Evolutionary conservation across 2,113 vertebrate species (phyloP), one percentile per base, ranked within the genome.

Genomic region (Dendrocopos noguchii): DNA sequence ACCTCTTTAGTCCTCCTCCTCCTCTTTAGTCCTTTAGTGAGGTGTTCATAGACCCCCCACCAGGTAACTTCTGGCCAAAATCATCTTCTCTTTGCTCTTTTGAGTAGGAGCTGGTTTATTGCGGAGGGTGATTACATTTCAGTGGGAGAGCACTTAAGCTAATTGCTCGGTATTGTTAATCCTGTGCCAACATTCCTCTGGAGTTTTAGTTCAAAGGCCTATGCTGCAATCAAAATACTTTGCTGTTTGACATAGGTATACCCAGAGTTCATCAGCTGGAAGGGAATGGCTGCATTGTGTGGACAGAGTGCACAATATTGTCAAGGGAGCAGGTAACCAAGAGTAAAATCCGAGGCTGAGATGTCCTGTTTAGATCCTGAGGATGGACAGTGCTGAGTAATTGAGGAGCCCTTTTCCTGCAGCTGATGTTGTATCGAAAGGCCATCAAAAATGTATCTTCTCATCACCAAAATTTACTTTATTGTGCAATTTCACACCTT

Each of bases 161-260:
- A 95, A 96, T 96, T 95, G 71, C 80, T 84, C 2, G 1, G 66
- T 81, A 92, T 94, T 95, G 93, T 95, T 72, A 84, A 39, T 9
- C 83, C 70, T 79, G 55, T 88, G 96, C 88, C 95, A 94, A 90
- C 90, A 95, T 94, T 95, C 95, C 91, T 94, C 77, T 53, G 83
- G 77, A 93, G 77, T 88, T 92, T 92, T 81, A 90, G 92, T 91
- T 96, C 95, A 96, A 96, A 96, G 91, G 80, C 80, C 67, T 70
- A 42, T 90, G 93, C 66, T 88, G 92, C 90, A 94, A 95, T 95
- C 92, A 81, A 90, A 96, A 81, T 88, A 81, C 70, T 94, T 93
- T 59, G 66, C 70, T 93, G 44, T 90, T 95, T 92, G 88, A 84
- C 86, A 73, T 15, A 84, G 90, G 91, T 88, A 75, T 4, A 75